phyloP scores from a whole-genome alignment of 2,888 invertebrate species.

The Andrena bicolor region DNA sequence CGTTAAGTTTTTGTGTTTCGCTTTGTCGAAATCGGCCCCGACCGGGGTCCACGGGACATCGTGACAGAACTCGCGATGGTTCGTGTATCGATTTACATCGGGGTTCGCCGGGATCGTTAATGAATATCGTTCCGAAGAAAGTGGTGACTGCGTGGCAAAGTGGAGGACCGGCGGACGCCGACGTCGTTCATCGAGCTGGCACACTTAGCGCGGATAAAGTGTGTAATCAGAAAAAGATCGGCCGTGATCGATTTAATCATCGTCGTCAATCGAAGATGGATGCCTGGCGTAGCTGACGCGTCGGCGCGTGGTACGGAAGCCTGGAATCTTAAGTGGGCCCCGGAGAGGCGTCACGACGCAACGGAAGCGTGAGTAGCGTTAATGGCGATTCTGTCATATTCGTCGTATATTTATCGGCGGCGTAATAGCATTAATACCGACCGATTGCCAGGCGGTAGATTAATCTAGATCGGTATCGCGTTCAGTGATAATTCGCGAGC shows the following conservation, averaged over 20 bases:
- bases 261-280: background rate
- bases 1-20: too few species aligned
- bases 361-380: constrained; percentile 25
- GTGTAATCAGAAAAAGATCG: background rate
- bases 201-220: background rate
- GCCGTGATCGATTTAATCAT: constrained; percentile 23
- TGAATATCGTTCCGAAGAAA: constrained; percentile 19
- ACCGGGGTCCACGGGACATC: too few species aligned
- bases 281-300: constrained; percentile 3
- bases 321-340: constrained; percentile 24
- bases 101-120: constrained; percentile 3
- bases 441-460: constrained; percentile 4
- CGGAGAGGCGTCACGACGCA: constrained; percentile 15
- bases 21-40: too few species aligned
- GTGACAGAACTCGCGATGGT: too few species aligned
- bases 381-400: constrained; percentile 15
- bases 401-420: constrained; percentile 20
- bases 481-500: constrained; percentile 6
- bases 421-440: constrained; percentile 16
- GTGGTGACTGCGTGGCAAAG: background rate
- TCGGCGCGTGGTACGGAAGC: constrained; percentile 39
- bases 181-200: background rate
- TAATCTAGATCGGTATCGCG: constrained; percentile 18
- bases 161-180: background rate
- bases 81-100: constrained; percentile 9